A percentile compares a stretch with the other conserved stretches of the same genome.
Conservation (phyloP, 2,888 invertebrate genomes). For the Hyles lineata region DNA sequence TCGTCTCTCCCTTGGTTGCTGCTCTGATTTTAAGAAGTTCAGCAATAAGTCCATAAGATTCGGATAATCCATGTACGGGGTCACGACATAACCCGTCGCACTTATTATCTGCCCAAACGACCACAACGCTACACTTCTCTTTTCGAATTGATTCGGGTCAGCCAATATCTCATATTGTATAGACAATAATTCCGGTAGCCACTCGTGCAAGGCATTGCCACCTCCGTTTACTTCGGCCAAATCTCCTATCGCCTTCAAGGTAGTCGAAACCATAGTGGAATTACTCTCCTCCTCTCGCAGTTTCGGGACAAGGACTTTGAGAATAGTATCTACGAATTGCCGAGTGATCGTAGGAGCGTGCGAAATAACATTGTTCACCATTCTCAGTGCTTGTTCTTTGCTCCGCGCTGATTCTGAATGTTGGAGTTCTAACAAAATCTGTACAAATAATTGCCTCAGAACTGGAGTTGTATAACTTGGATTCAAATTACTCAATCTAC, state of each 20-base stretch:
- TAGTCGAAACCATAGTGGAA: conserved; percentile 95
- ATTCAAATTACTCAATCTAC: conserved; percentile 95
- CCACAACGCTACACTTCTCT: conserved; percentile 97
- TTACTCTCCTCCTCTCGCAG: conserved; percentile 94
- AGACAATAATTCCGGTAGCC: conserved; percentile 94
- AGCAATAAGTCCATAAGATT: conserved; percentile 95
- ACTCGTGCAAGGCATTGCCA: conserved; percentile 94
- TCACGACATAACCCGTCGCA: conserved; percentile 97
- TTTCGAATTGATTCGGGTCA: conserved; percentile 96
- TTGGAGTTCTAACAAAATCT: conserved; percentile 96
- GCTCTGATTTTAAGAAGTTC: conserved; percentile 97
- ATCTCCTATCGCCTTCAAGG: conserved; percentile 97
- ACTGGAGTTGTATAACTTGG: conserved; percentile 99
- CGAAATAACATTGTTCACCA: conserved; percentile 97
- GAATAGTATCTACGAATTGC: conserved; percentile 97
- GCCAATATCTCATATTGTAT: conserved; percentile 96
- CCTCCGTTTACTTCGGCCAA: conserved; percentile 95
- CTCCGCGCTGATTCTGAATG: conserved; percentile 97
- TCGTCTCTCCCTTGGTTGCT: conserved; percentile 92
- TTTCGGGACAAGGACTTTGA: conserved; percentile 95
- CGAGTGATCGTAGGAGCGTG: conserved; percentile 97
- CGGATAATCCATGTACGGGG: conserved; percentile 97
- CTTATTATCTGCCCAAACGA: conserved; percentile 98
- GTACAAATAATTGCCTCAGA: conserved; percentile 94
- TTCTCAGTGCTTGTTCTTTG: conserved; percentile 97